Conservation (phyloP, 1,140 invertebrate species). For the Saccostrea glomerata region DNA sequence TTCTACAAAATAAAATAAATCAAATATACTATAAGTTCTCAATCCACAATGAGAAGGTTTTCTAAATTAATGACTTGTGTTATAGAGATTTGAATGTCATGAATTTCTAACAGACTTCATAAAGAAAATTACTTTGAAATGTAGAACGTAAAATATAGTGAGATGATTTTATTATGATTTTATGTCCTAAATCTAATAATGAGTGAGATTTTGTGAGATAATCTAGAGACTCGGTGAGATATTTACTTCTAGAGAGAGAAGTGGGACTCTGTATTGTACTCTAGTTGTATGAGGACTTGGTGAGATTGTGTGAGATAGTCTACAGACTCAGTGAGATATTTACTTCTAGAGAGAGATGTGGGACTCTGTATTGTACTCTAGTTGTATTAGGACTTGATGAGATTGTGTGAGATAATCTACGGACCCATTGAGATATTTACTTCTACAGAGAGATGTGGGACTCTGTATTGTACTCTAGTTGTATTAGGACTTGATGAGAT, state of each 20-base stretch:
- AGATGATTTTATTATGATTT: too few species aligned
- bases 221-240: background rate
- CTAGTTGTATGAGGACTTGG: too few species aligned
- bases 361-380: constrained; percentile 51
- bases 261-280: too few species aligned
- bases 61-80: too few species aligned
- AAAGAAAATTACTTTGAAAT: too few species aligned
- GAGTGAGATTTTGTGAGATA: background rate
- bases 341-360: constrained; percentile 52
- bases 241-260: too few species aligned
- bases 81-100: too few species aligned
- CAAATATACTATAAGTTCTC: too few species aligned
- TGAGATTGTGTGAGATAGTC: too few species aligned
- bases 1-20: constrained; percentile 59
- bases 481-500: background rate
- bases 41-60: too few species aligned
- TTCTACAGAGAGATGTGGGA: background rate
- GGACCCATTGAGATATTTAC: background rate
- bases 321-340: background rate
- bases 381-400: background rate
- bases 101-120: background rate
- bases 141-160: too few species aligned
- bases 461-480: background rate
- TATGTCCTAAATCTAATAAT: background rate
- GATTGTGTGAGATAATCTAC: background rate